Evolutionary conservation across 1,140 invertebrate genomes (phyloP).

Genomic region (Ridgeia piscesae): DNA sequence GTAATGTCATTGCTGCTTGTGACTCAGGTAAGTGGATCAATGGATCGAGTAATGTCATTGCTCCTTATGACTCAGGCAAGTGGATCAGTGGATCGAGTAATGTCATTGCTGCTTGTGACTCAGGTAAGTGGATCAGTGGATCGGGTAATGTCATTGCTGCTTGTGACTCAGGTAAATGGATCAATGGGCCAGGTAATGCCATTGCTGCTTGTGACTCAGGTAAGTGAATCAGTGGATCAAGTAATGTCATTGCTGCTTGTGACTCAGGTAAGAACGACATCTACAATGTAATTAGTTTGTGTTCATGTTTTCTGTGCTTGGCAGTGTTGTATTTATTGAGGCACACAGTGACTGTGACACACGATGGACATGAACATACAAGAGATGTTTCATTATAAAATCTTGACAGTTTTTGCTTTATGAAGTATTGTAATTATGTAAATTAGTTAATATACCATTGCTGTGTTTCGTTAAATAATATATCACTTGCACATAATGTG

Average conservation of each 20-base stretch:
- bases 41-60: not conserved
- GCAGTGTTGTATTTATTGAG: not conserved
- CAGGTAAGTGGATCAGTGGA: not conserved
- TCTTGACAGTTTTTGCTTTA: no score
- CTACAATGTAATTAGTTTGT: not conserved
- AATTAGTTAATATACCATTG: not conserved
- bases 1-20: constrained; percentile 7
- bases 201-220: constrained; percentile 2
- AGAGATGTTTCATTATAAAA: no score
- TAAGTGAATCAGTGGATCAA: not conserved
- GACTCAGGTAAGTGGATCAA: not conserved
- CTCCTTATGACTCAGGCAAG: not conserved
- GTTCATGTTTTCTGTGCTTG: not conserved
- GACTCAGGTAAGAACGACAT: not conserved
- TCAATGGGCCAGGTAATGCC: not conserved
- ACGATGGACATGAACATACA: no score
- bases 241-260: constrained; percentile 6
- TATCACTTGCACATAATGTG: no score
- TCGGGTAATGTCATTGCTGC: not conserved
- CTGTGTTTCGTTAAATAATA: not conserved
- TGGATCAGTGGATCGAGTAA: not conserved
- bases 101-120: constrained; percentile 9
- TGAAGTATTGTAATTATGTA: not conserved
- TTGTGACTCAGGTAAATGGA: not conserved
- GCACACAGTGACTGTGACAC: no score